Evolutionary conservation across 2,888 invertebrate genomes (phyloP).

Genomic region (Lithophane leautieri): DNA sequence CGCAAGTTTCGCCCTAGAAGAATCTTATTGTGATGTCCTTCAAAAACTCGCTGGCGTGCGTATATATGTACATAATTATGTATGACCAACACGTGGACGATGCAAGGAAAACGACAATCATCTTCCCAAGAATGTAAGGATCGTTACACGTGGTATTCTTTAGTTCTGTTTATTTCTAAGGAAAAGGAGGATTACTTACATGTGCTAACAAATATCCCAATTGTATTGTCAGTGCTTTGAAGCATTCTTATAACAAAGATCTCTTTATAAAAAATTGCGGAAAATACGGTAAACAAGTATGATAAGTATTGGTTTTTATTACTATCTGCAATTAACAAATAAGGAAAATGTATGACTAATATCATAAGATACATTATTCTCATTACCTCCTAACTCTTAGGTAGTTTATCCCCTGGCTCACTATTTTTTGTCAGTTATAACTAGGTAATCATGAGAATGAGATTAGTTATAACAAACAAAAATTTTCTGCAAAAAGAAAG

Average conservation of each 20-base stretch:
- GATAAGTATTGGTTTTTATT: neutral
- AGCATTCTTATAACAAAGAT: neutral
- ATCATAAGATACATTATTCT: slow-evolving; percentile 4
- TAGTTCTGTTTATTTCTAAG: neutral
- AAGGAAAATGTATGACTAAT: neutral
- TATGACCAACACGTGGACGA: neutral
- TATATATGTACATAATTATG: neutral
- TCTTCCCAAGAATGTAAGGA: neutral
- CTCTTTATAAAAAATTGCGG: neutral
- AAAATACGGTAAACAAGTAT: neutral
- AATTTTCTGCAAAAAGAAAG: neutral
- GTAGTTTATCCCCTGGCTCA: slow-evolving; percentile 4
- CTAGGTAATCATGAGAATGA: neutral
- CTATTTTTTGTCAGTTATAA: no score
- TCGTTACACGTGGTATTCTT: neutral
- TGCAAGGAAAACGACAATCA: neutral
- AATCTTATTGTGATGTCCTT: neutral
- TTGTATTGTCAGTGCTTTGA: neutral
- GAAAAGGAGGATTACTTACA: neutral
- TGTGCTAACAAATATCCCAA: neutral
- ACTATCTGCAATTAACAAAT: neutral
- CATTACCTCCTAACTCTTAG: neutral
- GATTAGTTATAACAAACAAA: neutral
- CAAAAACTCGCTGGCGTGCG: neutral
- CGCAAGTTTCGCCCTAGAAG: neutral